These are phyloP conservation scores for Gibbula magus DNA, from an alignment of 2,888 invertebrate genomes.

Conservation along the genomic window DNA sequence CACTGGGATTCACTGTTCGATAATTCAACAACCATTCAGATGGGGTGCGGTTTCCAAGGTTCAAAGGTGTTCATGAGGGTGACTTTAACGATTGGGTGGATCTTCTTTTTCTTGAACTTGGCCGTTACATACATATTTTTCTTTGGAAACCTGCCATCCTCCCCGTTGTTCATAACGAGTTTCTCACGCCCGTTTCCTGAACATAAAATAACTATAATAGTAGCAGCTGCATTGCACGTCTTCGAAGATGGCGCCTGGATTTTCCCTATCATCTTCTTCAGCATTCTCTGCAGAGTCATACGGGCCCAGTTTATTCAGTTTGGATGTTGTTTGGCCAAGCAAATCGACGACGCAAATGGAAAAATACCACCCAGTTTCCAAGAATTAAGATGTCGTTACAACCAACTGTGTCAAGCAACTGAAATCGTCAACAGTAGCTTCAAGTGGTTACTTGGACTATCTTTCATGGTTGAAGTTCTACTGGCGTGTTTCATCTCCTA, in stretches of 20 bases:
- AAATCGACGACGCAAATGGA: neutral
- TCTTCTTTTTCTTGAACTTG: neutral
- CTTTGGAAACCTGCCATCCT: neutral
- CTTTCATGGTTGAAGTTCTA: neutral
- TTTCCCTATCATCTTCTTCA: neutral
- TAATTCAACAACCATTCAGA: neutral
- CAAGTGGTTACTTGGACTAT: neutral
- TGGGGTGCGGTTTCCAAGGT: neutral
- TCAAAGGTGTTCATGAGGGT: neutral
- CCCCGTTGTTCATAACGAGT: neutral
- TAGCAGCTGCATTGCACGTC: neutral
- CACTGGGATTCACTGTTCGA: neutral
- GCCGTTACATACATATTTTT: neutral
- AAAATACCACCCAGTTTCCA: neutral
- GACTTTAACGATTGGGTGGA: neutral
- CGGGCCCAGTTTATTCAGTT: neutral
- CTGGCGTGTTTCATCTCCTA: neutral
- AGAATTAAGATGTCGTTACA: neutral
- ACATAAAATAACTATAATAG: neutral
- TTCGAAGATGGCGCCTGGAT: neutral
- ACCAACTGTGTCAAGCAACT: neutral
- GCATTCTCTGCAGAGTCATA: neutral
- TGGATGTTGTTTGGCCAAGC: neutral
- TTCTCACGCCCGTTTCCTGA: neutral
- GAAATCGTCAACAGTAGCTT: neutral